Conservation (phyloP, 53 echinoderm and acorn worm genomes). For the Pentamera pediparva region DNA sequence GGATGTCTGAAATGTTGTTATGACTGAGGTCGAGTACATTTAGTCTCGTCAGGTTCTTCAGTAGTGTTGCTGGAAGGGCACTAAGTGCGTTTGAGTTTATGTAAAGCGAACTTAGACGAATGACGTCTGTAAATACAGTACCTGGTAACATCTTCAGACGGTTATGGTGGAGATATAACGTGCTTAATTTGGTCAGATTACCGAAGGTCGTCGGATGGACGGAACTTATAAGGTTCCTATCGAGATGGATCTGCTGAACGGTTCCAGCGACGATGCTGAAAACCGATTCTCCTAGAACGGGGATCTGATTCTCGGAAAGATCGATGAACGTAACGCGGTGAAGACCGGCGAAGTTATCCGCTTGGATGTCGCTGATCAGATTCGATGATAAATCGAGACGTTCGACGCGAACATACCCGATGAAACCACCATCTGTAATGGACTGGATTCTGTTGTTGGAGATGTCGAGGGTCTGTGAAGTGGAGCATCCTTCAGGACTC, state of each 20-base stretch:
- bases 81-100: constrained; percentile 4
- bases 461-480: neutral
- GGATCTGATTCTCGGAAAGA: neutral
- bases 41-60: neutral
- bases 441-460: neutral
- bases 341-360: neutral
- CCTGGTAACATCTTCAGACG: neutral
- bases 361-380: neutral
- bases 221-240: neutral
- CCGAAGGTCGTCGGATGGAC: neutral
- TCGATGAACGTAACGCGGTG: neutral
- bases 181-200: neutral
- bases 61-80: neutral
- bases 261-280: neutral
- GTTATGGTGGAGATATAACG: constrained; percentile 8
- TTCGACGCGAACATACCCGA: neutral
- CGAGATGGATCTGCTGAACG: neutral
- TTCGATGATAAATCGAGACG: constrained; percentile 11
- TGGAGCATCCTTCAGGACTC: neutral
- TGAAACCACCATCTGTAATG: neutral
- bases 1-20: neutral
- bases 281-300: neutral
- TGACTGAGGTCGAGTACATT: constrained; percentile 2
- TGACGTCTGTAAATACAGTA: neutral
- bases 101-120: neutral